These are phyloP conservation scores for Rhingia campestris DNA, from an alignment of 2,888 invertebrate genomes.

Conservation along the genomic window DNA sequence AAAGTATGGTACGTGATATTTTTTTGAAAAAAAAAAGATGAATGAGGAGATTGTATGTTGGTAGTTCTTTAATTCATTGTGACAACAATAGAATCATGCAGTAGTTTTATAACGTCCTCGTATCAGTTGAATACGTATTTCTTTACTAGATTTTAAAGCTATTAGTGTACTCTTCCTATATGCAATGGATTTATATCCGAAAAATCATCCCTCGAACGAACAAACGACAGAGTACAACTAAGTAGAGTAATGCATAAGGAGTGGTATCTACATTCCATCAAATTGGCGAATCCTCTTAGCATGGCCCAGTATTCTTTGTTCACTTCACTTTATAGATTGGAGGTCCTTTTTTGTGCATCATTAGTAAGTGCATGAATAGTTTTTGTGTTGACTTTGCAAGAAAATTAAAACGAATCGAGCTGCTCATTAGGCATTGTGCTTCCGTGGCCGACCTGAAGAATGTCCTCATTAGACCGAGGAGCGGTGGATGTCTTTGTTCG, in stretches of 20 bases:
- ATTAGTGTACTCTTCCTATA: constrained; percentile 19
- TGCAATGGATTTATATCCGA: background rate
- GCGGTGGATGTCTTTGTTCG: constrained; percentile 1
- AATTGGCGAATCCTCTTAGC: constrained; percentile 42
- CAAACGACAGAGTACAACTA: background rate
- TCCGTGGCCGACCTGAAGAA: constrained; percentile 26
- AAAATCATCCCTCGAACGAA: background rate
- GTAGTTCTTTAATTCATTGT: constrained; percentile 12
- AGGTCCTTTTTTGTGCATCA: constrained; percentile 16
- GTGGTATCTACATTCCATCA: constrained; percentile 8
- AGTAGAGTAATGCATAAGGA: constrained; percentile 5
- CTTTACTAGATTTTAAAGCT: constrained; percentile 28
- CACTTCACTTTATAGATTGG: background rate
- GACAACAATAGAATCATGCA: constrained; percentile 20
- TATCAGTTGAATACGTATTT: constrained; percentile 9
- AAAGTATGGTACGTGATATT: constrained; percentile 42
- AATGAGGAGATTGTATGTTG: constrained; percentile 2
- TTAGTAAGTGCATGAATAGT: constrained; percentile 8
- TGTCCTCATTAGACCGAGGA: constrained; percentile 45
- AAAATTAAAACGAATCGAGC: constrained; percentile 24
- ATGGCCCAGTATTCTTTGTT: constrained; percentile 43
- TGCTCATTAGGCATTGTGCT: constrained; percentile 62
- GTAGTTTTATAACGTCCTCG: background rate
- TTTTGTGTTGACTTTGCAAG: constrained; percentile 51
- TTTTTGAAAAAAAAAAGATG: constrained; percentile 5